Evolutionary conservation across 1,140 invertebrate species (phyloP), one percentile per base, ranked within the genome.

Genomic region (Trachymyrmex septentrionalis): DNA sequence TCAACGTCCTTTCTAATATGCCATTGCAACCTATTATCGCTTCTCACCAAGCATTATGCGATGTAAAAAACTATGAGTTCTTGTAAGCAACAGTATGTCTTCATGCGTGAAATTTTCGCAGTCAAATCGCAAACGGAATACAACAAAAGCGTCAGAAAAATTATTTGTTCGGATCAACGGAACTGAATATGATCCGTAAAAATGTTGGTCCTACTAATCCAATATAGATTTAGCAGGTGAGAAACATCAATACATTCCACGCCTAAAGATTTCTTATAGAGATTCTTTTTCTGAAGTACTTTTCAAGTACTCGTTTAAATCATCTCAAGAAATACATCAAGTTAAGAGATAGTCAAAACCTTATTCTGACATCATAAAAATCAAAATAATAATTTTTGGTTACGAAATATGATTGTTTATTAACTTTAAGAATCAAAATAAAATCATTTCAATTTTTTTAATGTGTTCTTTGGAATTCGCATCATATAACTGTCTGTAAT

Each of bases 91-190:
- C 24, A 27, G 50, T 21, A 30, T 10, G 50, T 34, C 12, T 19
- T 34, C 55, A 73, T 82, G 53, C 67, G 9, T 73, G 12, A 73
- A 73, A 24, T 61, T 72, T 72, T 12, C 6, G 24, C 1, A 55
- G 10, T 57, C 53, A 21, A 59, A 82, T 59, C 24, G 38, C 80
- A 44, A 82, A 30, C 7, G 53, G 80, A 82, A 82, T 82, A 55
- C 53, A 73, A 48, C 19, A 73, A 48, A 44, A 73, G 24, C 34
- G 1, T 7, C 16, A 34, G 50, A 81, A 72, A 81, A 59, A 44
- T 71, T 69, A 21, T 24, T 21, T n/a, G 14, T 63, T 48, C 9
- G 30, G 9, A 57, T 69, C 14, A 34, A 19, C 30, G 78, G 5
- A 48, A 30, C 34, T 81, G 55, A 44, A 24, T 21, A 27, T 16